Evolutionary conservation across 1,140 invertebrate genomes (phyloP).

Genomic region (Meloidogyne exigua): DNA sequence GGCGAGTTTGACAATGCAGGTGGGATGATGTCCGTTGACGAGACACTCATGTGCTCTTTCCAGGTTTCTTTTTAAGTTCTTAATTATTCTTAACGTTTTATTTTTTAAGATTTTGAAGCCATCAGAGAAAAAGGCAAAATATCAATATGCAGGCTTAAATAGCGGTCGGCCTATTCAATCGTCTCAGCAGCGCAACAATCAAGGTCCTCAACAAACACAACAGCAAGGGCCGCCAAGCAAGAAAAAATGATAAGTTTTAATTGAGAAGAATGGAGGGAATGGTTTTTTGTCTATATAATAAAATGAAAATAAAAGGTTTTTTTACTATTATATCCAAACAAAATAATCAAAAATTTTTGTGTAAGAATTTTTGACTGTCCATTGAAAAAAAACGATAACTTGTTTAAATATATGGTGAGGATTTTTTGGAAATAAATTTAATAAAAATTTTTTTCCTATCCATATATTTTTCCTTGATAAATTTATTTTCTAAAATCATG

Average conservation of each 20-base stretch:
- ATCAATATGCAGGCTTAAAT: conserved; percentile 79
- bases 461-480: no score
- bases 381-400: no score
- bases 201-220: conserved; percentile 23
- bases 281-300: conserved; percentile 10
- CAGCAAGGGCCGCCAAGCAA: conserved; percentile 40
- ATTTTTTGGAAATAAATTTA: no score
- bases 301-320: neutral
- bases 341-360: neutral
- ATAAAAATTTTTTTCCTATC: no score
- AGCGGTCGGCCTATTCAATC: conserved; percentile 67
- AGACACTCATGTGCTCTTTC: conserved; percentile 98
- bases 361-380: neutral
- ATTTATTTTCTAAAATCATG: no score
- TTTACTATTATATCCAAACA: neutral
- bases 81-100: neutral
- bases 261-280: neutral
- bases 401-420: no score
- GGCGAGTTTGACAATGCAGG: conserved; percentile 95
- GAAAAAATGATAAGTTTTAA: conserved; percentile 51
- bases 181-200: conserved; percentile 34
- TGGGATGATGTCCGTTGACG: conserved; percentile 96
- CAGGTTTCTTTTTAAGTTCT: conserved; percentile 60
- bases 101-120: conserved; percentile 67
- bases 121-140: conserved; percentile 75